Evolutionary conservation across 2,888 invertebrate species (phyloP), one percentile per base, ranked within the genome.

Genomic region (Sericinus montela): DNA sequence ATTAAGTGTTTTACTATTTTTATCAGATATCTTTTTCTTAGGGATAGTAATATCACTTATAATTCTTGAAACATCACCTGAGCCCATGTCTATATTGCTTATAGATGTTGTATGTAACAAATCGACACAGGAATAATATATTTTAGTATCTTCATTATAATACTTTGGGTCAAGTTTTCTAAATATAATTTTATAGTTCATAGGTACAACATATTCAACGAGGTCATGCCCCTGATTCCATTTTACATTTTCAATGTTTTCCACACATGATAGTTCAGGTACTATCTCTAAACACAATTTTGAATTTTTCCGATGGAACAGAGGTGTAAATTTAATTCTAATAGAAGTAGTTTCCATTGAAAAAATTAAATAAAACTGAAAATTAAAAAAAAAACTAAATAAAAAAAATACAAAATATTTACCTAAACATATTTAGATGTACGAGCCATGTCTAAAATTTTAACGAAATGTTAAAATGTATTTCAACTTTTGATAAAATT

Each of bases 81-180:
- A 68, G 13, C 54, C 67, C 23, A 65, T 43, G 30, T 68, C 57
- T 36, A 62, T 37, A 28, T 56, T 62, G 14, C 65, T 23, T 62
- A 64, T 9, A 57, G 51, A 11, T 60, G 55, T 11, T 69, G 54
- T 30, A 13, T 50, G 35, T 37, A 50, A 50, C 15, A 50, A 45
- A 62, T 86, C 87, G 10, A 87, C 75, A 53, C 87, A 86, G 1
- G 87, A 87, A 57, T 86, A 74, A 57, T 83, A 86, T 1, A 67
- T 63, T 56, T 74, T 80, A n/a, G 67, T 56, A n/a, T 53, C 30
- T 10, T 55, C 30, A 8, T 55, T 16, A 10, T 40, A 50, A 19
- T 41, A 5, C 0, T 1, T 16, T 28, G 59, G 48, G 14, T 57
- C 40, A 10, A 57, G 55, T 58, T 74, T 84, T 57, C 65, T 79